These are phyloP conservation scores for Cygnus buccinator DNA, from an alignment of 2,113 vertebrate species.

Conservation along the genomic window DNA sequence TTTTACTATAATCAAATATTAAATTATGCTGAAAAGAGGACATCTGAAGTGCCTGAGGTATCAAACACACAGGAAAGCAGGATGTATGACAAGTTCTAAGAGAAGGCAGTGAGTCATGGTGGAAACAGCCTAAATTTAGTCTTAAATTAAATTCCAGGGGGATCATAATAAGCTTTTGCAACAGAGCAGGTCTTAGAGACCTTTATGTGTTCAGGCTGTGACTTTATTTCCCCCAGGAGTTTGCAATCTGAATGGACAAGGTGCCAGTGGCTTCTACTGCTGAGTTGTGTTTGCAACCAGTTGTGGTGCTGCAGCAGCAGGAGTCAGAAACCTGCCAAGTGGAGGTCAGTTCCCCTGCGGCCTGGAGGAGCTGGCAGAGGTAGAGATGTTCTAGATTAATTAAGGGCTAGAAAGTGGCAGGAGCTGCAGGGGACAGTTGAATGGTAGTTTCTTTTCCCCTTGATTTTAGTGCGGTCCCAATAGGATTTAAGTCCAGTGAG, in stretches of 20 bases:
- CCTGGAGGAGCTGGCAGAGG: not conserved
- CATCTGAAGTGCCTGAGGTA: not conserved
- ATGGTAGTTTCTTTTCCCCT: not conserved
- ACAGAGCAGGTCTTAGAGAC: not conserved
- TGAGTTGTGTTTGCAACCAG: not conserved
- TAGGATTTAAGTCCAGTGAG: not conserved
- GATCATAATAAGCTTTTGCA: not conserved
- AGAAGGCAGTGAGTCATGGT: not conserved
- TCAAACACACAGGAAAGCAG: not conserved
- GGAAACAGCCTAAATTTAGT: not conserved
- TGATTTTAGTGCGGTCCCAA: not conserved
- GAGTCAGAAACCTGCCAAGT: not conserved
- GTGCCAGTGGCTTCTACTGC: not conserved
- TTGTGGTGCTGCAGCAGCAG: not conserved
- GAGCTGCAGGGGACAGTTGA: not conserved
- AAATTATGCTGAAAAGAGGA: not conserved
- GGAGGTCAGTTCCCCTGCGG: not conserved
- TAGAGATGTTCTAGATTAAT: not conserved
- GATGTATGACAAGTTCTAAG: not conserved
- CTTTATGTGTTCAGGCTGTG: not conserved
- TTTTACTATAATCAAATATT: not conserved
- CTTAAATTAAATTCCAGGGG: not conserved
- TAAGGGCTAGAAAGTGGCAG: not conserved
- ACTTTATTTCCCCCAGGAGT: not conserved
- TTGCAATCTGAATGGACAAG: not conserved